Percentiles rank a stretch among this genome's conserved stretches.
phyloP scores from a whole-genome alignment of 2,113 vertebrate genomes.

The Melanerpes formicivorus region DNA sequence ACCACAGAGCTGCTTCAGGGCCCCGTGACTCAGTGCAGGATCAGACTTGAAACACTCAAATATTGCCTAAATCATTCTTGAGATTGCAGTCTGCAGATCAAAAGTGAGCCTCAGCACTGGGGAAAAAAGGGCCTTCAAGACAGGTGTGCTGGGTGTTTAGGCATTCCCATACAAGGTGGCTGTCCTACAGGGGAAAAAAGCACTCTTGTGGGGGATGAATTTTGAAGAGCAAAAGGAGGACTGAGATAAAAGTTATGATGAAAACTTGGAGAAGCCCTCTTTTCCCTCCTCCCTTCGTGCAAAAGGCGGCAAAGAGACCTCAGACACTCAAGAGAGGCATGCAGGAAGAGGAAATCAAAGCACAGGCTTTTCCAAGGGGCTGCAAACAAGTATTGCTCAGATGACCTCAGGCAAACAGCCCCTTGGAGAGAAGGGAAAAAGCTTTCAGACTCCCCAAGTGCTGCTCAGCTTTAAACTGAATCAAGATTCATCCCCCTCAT shows the following conservation, averaged over 20 bases:
- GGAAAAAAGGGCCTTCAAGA: not conserved
- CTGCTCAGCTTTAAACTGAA: not conserved
- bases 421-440: not conserved
- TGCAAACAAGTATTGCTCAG: not conserved
- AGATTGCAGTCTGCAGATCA: not conserved
- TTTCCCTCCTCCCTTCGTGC: rapidly evolving
- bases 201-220: rapidly evolving
- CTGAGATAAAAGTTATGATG: not conserved
- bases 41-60: not conserved
- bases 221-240: not conserved
- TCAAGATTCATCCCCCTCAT: not conserved
- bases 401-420: not conserved
- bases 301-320: not conserved
- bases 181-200: not conserved
- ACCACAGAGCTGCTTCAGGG: not conserved
- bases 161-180: not conserved
- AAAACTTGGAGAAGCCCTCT: not conserved
- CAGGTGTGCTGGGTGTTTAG: no score
- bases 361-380: not conserved
- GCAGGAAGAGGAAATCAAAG: not conserved
- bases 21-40: not conserved
- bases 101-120: no score
- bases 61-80: not conserved
- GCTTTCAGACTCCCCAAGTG: not conserved
- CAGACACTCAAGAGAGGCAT: not conserved